Percentiles rank a stretch among this genome's conserved stretches.
Conservation (phyloP, 1,140 invertebrate species). For the Helicorthomorpha holstii region DNA sequence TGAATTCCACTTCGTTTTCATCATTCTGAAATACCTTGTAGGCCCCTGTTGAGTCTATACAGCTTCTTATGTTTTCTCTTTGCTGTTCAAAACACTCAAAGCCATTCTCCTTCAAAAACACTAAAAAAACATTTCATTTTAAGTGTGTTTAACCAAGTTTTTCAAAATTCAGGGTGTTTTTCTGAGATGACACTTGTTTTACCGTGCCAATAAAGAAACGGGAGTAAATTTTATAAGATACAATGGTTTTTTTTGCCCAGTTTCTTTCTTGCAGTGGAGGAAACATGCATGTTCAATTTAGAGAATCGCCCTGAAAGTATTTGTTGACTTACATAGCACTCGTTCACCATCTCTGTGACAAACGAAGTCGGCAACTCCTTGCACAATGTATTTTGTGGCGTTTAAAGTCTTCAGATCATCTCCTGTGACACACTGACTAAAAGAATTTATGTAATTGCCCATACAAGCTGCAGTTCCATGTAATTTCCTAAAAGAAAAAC, state of each 20-base stretch:
- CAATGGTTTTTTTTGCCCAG: too few relatives aligned
- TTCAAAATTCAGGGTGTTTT: too few relatives aligned
- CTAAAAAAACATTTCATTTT: not conserved
- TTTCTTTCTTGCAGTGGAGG: too few relatives aligned
- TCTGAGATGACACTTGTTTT: too few relatives aligned
- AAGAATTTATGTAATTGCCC: not conserved
- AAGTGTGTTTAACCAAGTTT: too few relatives aligned
- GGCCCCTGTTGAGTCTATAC: not conserved
- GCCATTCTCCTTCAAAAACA: not conserved
- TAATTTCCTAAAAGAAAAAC: not conserved
- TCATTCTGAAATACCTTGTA: not conserved
- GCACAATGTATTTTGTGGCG: not conserved
- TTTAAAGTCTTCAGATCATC: not conserved
- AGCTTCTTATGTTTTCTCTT: not conserved
- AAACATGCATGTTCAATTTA: too few relatives aligned
- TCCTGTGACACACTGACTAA: not conserved
- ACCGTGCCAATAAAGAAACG: too few relatives aligned
- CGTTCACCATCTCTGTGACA: not conserved
- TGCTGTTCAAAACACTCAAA: not conserved
- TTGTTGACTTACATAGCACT: not conserved
- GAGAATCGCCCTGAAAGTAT: too few relatives aligned
- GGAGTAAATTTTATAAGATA: too few relatives aligned
- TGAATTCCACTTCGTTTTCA: too few relatives aligned
- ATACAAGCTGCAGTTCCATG: not conserved
- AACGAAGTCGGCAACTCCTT: not conserved